These are phyloP conservation scores for Sorex fumeus DNA, from an alignment of 2,113 vertebrate species.

Conservation along the genomic window DNA sequence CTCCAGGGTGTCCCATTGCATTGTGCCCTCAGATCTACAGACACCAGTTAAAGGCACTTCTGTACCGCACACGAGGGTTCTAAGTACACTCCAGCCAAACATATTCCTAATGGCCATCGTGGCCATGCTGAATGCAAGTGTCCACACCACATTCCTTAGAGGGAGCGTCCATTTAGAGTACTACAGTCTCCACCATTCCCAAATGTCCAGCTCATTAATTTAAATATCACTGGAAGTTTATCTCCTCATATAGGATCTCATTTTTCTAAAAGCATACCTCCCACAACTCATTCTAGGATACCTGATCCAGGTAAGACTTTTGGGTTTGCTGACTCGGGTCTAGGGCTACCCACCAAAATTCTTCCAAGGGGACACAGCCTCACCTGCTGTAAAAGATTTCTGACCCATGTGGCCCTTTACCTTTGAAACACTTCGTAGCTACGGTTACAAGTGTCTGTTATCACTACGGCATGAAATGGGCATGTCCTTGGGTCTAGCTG, in stretches of 20 bases:
- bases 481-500: background rate
- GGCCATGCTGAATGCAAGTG: background rate
- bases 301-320: background rate
- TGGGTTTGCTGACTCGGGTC: background rate
- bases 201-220: background rate
- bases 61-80: background rate
- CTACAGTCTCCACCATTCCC: background rate
- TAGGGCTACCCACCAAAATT: background rate
- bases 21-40: background rate
- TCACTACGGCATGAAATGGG: background rate
- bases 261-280: background rate
- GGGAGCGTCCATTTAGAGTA: background rate
- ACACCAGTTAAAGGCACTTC: background rate
- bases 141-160: background rate
- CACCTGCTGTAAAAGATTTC: background rate
- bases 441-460: background rate
- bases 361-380: background rate
- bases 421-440: constrained; percentile 39
- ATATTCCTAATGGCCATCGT: background rate
- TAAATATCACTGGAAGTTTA: constrained; percentile 7
- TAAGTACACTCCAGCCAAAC: background rate
- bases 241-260: background rate
- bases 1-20: background rate
- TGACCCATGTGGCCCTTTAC: background rate
- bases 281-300: background rate